Evolutionary conservation across 2,888 invertebrate species (phyloP).

Genomic region (Podotricha telesiphe): DNA sequence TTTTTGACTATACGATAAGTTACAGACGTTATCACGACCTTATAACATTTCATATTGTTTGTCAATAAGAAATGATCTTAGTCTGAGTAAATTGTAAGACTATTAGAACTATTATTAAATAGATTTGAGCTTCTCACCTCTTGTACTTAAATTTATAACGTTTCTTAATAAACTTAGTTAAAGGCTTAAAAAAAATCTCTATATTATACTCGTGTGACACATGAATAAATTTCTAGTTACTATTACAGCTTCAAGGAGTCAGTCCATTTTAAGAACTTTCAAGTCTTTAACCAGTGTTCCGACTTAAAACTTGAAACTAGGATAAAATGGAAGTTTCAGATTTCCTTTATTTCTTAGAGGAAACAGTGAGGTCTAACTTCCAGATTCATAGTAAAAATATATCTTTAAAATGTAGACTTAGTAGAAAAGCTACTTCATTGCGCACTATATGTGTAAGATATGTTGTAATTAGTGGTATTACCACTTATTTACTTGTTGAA

Average conservation of each 20-base stretch:
- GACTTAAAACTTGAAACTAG: slow-evolving; percentile 42
- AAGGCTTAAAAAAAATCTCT: too few relatives aligned
- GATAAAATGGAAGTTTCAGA: slow-evolving; percentile 45
- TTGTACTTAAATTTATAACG: too few relatives aligned
- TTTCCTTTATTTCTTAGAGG: slow-evolving; percentile 33
- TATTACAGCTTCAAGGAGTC: slow-evolving; percentile 32
- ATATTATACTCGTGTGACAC: slow-evolving; percentile 66
- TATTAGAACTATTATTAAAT: too few relatives aligned
- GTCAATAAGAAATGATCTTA: too few relatives aligned
- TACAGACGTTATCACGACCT: too few relatives aligned
- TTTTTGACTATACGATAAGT: too few relatives aligned
- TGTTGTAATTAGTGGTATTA: not conserved
- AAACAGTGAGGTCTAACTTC: slow-evolving; percentile 30
- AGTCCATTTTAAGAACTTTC: slow-evolving; percentile 33
- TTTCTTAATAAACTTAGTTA: too few relatives aligned
- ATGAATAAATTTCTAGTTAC: slow-evolving; percentile 53
- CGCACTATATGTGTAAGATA: slow-evolving; percentile 1
- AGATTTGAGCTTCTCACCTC: too few relatives aligned
- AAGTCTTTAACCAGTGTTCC: slow-evolving; percentile 38
- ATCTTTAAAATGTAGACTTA: slow-evolving; percentile 16
- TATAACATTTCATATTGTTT: too few relatives aligned
- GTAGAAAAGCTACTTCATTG: not conserved
- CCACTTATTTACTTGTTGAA: not conserved
- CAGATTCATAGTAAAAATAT: slow-evolving; percentile 22
- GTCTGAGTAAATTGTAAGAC: too few relatives aligned